Evolutionary conservation across 2,888 invertebrate genomes (phyloP).

Genomic region (Parnassius mnemosyne): DNA sequence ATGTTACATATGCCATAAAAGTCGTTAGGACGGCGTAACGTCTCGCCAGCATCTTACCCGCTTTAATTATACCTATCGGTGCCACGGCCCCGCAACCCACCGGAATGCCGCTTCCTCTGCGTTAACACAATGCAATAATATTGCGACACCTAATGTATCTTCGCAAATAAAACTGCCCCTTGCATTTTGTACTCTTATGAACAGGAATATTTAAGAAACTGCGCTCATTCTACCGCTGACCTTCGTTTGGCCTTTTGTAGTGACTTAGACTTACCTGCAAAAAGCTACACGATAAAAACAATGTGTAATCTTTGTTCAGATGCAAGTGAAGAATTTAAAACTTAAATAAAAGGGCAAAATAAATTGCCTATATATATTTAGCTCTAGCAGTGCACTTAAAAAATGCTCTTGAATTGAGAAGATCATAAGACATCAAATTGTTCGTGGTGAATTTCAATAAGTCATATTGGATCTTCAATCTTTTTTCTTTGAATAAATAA

Average conservation of each 20-base stretch:
- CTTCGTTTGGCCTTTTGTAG: background rate
- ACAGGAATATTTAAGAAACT: conserved; percentile 9
- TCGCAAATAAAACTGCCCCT: conserved; percentile 35
- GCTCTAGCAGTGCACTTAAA: too few relatives aligned
- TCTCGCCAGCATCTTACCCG: conserved; percentile 77
- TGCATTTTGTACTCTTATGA: conserved; percentile 13
- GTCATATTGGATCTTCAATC: too few relatives aligned
- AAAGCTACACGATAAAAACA: conserved; percentile 11
- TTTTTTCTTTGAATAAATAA: too few relatives aligned
- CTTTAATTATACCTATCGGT: conserved; percentile 76
- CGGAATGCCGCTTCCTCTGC: conserved; percentile 42
- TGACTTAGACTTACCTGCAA: conserved; percentile 14
- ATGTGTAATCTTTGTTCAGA: background rate
- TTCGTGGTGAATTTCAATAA: background rate
- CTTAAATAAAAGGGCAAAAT: too few relatives aligned
- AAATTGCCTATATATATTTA: too few relatives aligned
- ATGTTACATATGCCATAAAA: conserved; percentile 80
- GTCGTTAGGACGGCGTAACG: conserved; percentile 79
- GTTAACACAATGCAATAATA: conserved; percentile 72
- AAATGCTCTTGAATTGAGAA: too few relatives aligned
- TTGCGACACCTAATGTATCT: conserved; percentile 59
- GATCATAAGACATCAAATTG: background rate
- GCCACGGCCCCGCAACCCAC: conserved; percentile 38
- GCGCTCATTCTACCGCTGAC: background rate
- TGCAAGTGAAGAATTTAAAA: too few relatives aligned